Conservation (phyloP, 2,113 vertebrate species). For the Scartelaos histophorus region DNA sequence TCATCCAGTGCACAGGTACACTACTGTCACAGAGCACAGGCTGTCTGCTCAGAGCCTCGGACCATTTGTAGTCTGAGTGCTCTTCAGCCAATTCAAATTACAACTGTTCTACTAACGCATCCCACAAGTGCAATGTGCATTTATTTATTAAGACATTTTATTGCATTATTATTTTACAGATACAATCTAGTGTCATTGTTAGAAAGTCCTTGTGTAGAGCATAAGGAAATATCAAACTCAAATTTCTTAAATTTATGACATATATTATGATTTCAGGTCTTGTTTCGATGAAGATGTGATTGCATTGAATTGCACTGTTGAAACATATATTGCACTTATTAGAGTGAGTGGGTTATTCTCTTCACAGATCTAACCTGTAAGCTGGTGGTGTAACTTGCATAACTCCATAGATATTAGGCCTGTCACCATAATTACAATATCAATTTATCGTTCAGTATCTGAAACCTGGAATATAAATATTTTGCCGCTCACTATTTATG, state of each 20-base stretch:
- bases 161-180: no score
- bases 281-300: background rate
- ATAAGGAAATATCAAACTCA: no score
- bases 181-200: no score
- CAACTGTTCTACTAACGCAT: background rate
- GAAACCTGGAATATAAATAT: no score
- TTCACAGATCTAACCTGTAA: background rate
- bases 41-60: background rate
- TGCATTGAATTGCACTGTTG: no score
- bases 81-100: background rate
- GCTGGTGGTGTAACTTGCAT: background rate
- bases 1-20: slow-evolving; percentile 59
- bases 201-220: no score
- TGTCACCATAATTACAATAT: no score
- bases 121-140: background rate
- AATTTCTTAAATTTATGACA: no score
- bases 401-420: no score
- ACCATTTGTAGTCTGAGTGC: background rate
- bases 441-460: no score
- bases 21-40: slow-evolving; percentile 32
- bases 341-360: background rate
- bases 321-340: background rate
- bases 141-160: no score
- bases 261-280: background rate
- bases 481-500: no score